A percentile compares a stretch with the other conserved stretches of the same genome.
These are phyloP conservation scores for Xestobium rufovillosum DNA, from an alignment of 2,888 invertebrate species.

Conservation along the genomic window DNA sequence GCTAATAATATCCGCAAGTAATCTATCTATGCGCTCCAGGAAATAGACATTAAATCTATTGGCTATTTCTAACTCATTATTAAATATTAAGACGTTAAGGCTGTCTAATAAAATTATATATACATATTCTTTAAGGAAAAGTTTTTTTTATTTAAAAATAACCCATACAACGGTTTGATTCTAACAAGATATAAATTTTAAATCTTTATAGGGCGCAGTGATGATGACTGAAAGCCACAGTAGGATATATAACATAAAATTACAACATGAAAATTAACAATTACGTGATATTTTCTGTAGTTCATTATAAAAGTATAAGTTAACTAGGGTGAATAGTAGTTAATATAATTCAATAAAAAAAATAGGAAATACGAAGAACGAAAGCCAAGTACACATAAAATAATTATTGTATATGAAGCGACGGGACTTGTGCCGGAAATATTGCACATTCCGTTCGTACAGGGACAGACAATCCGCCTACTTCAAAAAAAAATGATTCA, in stretches of 20 bases:
- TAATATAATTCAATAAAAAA: neutral
- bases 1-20: no score
- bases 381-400: constrained; percentile 22
- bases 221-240: constrained; percentile 18
- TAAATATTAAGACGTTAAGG: no score
- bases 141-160: constrained; percentile 43
- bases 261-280: constrained; percentile 21
- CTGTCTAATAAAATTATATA: no score
- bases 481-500: constrained; percentile 11
- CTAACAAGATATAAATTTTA: constrained; percentile 43
- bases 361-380: constrained; percentile 12
- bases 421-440: constrained; percentile 28
- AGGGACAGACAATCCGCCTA: constrained; percentile 10
- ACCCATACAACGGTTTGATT: constrained; percentile 42
- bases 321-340: constrained; percentile 15
- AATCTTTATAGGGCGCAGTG: constrained; percentile 33
- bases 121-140: no score
- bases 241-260: constrained; percentile 20
- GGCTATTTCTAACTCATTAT: no score
- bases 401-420: no score
- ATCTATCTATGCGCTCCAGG: no score
- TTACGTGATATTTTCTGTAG: constrained; percentile 3
- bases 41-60: no score
- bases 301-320: constrained; percentile 16
- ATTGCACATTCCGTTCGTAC: constrained; percentile 31